A percentile compares a stretch with the other conserved stretches of the same genome.
phyloP scores from a whole-genome alignment of 1,140 invertebrate species.

The Drosophila lacertosa region DNA sequence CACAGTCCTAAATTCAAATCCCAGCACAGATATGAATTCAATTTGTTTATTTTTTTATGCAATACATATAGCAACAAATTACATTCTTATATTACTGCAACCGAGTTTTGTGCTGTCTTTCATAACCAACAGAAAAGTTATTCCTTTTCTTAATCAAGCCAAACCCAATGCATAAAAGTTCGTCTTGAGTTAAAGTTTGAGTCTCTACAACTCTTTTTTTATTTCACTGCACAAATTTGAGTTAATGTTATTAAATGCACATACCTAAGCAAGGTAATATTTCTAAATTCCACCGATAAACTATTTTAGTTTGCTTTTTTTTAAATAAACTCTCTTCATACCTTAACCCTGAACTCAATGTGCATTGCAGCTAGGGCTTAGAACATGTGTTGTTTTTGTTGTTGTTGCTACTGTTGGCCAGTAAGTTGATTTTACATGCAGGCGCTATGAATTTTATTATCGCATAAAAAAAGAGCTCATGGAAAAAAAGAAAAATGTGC shows the following conservation, averaged over 20 bases:
- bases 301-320: not conserved
- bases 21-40: too few species aligned
- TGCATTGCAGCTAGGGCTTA: conserved; percentile 28
- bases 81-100: too few species aligned
- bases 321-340: not conserved
- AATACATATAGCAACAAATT: too few species aligned
- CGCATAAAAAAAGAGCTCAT: conserved; percentile 41
- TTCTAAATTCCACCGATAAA: not conserved
- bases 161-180: too few species aligned
- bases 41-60: too few species aligned
- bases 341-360: conserved; percentile 2
- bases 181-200: too few species aligned
- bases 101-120: too few species aligned
- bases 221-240: too few species aligned
- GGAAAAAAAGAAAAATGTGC: conserved; percentile 12
- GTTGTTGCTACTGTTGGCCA: conserved; percentile 36
- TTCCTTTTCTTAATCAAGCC: too few species aligned
- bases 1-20: too few species aligned
- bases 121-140: too few species aligned
- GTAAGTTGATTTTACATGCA: conserved; percentile 52
- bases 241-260: not conserved
- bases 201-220: too few species aligned
- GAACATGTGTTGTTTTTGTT: conserved; percentile 4
- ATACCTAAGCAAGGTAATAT: not conserved
- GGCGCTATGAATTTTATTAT: conserved; percentile 58